phyloP scores from a whole-genome alignment of 1,140 invertebrate genomes.

The Nymphalis io region DNA sequence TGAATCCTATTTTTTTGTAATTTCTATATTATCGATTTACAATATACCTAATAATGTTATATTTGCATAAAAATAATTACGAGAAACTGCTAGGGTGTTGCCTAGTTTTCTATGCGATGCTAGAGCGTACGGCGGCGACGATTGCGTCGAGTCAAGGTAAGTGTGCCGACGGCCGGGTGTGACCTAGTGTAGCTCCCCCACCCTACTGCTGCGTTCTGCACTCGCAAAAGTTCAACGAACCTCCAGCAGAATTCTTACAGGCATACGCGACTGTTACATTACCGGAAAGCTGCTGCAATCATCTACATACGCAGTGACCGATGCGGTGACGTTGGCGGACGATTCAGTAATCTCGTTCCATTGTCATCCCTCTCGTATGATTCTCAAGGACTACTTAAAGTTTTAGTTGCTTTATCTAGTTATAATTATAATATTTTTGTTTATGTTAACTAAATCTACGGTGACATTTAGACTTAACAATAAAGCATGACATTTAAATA shows the following conservation, averaged over 20 bases:
- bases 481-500: neutral
- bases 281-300: slow-evolving; percentile 76
- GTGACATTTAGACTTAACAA: too few relatives aligned
- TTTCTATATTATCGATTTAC: neutral
- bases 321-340: slow-evolving; percentile 10
- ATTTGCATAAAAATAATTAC: slow-evolving; percentile 55
- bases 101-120: slow-evolving; percentile 72
- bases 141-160: slow-evolving; percentile 77
- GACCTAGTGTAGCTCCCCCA: slow-evolving; percentile 74
- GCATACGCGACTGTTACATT: slow-evolving; percentile 76
- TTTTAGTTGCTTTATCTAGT: neutral
- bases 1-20: neutral
- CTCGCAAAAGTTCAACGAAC: slow-evolving; percentile 79
- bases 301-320: slow-evolving; percentile 49
- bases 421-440: too few relatives aligned
- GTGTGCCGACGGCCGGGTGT: slow-evolving; percentile 76
- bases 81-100: slow-evolving; percentile 56
- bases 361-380: slow-evolving; percentile 10
- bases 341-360: slow-evolving; percentile 13
- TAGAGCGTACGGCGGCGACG: slow-evolving; percentile 56
- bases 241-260: slow-evolving; percentile 75
- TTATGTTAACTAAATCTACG: too few relatives aligned
- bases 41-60: slow-evolving; percentile 21
- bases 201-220: slow-evolving; percentile 70
- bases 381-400: slow-evolving; percentile 3